Base-by-base conservation (phyloP, 2,888 invertebrate species). In the Hirtodrosophila cameraria region DNA sequence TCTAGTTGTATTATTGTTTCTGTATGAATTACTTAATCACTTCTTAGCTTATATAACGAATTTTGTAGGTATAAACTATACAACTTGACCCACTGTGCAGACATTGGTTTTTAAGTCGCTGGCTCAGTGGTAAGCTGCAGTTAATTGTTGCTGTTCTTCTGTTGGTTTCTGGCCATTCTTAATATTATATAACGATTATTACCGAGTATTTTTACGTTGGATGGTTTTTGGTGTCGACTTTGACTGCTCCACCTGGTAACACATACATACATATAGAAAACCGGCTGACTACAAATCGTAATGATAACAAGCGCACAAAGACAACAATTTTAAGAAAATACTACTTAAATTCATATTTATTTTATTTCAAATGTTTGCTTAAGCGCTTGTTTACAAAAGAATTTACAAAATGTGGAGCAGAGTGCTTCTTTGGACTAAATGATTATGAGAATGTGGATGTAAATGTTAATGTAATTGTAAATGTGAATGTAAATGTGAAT, bases 51-150 rank as follows among this genome's bases (percentile, higher is more conserved):
- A n/a, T n/a, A n/a, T n/a, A n/a, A n/a, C n/a, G n/a, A n/a, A n/a
- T n/a, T n/a, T n/a, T n/a, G 18, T 18, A 18, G 18, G 5, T 18
- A 1, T n/a, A 20, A 20, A 5, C 18, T 20, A 20, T 2, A 20
- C 5, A 3, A 5, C 18, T 20, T 23, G 18, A 5, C 16, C 8
- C 23, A 23, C 11, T 15, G 8, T 35, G 16, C 15, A 12, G n/a
- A n/a, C 8, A 12, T 9, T 30, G 11, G 38, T 23, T 25, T 42
- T 18, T 36, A 53, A 62, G 57, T 61, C 28, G 30, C 31, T 35
- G 46, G 20, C 27, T 41, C 63, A 54, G 25, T 52, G 62, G 59
- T 71, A 70, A 71, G 62, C 63, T 67, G 67, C 66, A 50, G 31
- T 54, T 65, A 65, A 30, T 36, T 20, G 25, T 54, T 54, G 18